Percentiles rank a stretch among this genome's conserved stretches.
Conservation (phyloP, 2,888 invertebrate genomes). For the Philopedon plagiatum region DNA sequence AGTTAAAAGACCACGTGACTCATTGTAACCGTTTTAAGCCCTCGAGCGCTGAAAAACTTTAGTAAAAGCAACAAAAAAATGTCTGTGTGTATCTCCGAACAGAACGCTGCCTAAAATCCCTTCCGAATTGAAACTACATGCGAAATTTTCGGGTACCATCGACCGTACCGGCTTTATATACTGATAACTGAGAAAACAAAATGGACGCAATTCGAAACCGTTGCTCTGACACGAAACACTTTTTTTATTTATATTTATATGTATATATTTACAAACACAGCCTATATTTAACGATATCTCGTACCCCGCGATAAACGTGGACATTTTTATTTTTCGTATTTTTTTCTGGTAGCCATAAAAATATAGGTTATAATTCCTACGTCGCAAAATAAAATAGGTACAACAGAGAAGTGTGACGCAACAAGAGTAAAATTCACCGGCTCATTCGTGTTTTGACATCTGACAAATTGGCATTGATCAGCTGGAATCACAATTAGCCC, state of each 20-base stretch:
- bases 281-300: constrained; percentile 65
- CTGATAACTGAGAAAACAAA: constrained; percentile 64
- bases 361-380: too few relatives aligned
- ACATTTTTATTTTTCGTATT: constrained; percentile 1
- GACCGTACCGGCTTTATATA: constrained; percentile 57
- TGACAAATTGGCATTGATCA: too few relatives aligned
- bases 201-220: constrained; percentile 61
- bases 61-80: too few relatives aligned
- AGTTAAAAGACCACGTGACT: too few relatives aligned
- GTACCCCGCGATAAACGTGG: constrained; percentile 17
- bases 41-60: too few relatives aligned
- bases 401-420: too few relatives aligned
- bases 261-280: constrained; percentile 67
- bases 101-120: not conserved
- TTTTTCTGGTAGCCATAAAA: not conserved
- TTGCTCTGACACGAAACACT: constrained; percentile 63
- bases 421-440: too few relatives aligned
- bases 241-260: constrained; percentile 52
- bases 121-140: not conserved
- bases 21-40: too few relatives aligned
- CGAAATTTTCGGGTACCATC: not conserved
- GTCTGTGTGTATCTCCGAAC: too few relatives aligned
- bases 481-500: too few relatives aligned
- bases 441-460: too few relatives aligned
- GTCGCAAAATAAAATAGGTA: too few relatives aligned